Evolutionary conservation across 2,797 vertebrate genomes (phyloP).

Genomic region (Pogonophryne albipinna): DNA sequence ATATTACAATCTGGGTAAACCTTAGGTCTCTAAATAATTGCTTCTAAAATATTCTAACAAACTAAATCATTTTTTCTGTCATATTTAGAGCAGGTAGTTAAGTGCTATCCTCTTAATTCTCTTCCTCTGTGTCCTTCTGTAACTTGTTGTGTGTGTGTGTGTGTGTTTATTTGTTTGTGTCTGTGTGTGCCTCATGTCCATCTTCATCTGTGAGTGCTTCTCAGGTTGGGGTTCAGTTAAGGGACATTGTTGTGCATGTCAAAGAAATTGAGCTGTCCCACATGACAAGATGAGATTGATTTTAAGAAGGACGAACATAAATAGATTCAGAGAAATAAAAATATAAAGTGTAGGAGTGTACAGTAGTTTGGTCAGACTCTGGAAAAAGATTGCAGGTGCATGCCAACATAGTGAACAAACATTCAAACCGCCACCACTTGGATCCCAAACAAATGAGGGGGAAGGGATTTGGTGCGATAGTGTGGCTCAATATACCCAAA

Average conservation of each 20-base stretch:
- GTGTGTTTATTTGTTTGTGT: not conserved
- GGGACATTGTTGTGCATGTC: not conserved
- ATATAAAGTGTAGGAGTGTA: conserved; percentile 8
- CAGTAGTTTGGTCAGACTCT: not conserved
- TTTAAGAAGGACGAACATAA: conserved; percentile 4
- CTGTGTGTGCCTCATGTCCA: conserved; percentile 25
- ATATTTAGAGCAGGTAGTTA: not conserved
- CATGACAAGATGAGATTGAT: conserved; percentile 12
- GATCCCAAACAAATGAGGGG: conserved; percentile 25
- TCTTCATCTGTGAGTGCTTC: conserved; percentile 25
- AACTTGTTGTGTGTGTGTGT: conserved; percentile 17
- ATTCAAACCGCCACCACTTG: conserved; percentile 27
- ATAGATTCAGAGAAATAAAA: conserved; percentile 14
- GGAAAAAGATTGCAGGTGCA: conserved; percentile 5
- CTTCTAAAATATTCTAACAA: conserved; percentile 29
- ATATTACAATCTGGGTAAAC: not conserved
- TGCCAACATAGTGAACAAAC: conserved; percentile 20
- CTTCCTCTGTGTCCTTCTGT: conserved; percentile 17
- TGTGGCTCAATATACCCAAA: conserved; percentile 65
- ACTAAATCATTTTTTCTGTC: conserved; percentile 17
- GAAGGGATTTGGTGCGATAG: conserved; percentile 44
- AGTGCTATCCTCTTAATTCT: not conserved
- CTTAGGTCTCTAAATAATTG: not conserved
- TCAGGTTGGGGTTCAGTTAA: conserved; percentile 29
- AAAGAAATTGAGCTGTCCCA: not conserved